A percentile compares a stretch with the other conserved stretches of the same genome.
Conservation (phyloP, 37 sponge, comb jelly and placozoan species). For the Dysidea cf. avara region DNA sequence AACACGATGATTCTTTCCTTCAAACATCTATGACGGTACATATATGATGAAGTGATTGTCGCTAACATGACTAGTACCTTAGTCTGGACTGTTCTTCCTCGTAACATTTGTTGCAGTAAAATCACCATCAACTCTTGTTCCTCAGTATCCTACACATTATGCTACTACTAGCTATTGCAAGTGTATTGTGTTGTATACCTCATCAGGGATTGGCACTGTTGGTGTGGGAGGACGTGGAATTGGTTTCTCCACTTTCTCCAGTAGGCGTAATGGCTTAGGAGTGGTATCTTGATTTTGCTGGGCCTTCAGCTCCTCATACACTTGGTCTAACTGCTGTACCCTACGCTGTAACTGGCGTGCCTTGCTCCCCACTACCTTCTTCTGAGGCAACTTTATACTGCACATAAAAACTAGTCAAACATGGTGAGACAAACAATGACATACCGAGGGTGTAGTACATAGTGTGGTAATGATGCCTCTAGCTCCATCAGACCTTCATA, state of each 20-base stretch:
- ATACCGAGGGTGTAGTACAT: conserved; percentile 57
- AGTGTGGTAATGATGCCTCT: conserved; percentile 60
- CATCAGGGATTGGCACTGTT: conserved; percentile 39
- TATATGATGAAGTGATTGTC: background rate
- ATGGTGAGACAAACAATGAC: background rate
- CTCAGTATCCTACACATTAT: conserved; percentile 58
- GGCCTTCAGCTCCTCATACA: background rate
- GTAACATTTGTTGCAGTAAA: conserved; percentile 81
- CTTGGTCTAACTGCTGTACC: conserved; percentile 9
- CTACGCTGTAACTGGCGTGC: no score
- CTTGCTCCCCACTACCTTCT: conserved; percentile 29
- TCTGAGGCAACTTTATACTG: conserved; percentile 30
- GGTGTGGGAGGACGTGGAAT: conserved; percentile 95
- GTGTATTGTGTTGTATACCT: conserved; percentile 4
- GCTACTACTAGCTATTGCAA: background rate
- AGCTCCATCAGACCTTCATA: conserved; percentile 71
- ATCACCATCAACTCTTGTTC: conserved; percentile 77
- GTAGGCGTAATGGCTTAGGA: conserved; percentile 72
- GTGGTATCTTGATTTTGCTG: no score
- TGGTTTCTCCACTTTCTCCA: conserved; percentile 88
- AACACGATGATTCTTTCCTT: conserved; percentile 81
- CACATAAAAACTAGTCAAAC: background rate
- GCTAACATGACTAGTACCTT: conserved; percentile 55
- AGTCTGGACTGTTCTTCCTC: conserved; percentile 87
- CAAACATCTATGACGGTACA: conserved; percentile 61